A percentile compares a stretch with the other conserved stretches of the same genome.
Evolutionary conservation across 2,113 vertebrate species (phyloP).

Genomic region (Passer domesticus): DNA sequence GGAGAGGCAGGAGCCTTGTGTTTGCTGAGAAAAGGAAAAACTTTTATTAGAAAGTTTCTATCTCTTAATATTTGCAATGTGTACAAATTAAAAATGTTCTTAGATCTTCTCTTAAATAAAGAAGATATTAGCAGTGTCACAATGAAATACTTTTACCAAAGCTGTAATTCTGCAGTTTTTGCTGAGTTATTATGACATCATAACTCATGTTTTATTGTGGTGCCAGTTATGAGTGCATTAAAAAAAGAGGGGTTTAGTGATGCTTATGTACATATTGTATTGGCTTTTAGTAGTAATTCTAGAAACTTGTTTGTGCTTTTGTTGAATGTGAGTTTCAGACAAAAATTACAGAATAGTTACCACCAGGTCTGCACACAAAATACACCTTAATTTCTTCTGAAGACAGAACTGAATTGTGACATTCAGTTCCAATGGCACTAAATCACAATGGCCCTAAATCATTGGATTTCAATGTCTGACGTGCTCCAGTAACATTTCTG

Average conservation of each 20-base stretch:
- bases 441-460: background rate
- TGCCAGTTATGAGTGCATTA: background rate
- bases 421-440: background rate
- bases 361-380: background rate
- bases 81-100: background rate
- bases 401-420: background rate
- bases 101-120: background rate
- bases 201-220: background rate
- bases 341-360: background rate
- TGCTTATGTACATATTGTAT: background rate
- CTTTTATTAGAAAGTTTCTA: background rate
- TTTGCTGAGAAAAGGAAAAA: background rate
- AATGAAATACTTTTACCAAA: background rate
- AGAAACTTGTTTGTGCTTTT: background rate
- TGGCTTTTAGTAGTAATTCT: background rate
- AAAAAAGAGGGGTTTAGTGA: background rate
- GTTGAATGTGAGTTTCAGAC: background rate
- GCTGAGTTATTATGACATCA: background rate
- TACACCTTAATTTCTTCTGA: rapidly evolving
- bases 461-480: background rate
- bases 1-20: background rate
- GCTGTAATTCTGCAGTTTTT: background rate
- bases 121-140: background rate
- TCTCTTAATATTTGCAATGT: background rate
- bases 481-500: background rate